Evolutionary conservation across 2,113 vertebrate genomes (phyloP).

Genomic region (Oceanodroma tethys): DNA sequence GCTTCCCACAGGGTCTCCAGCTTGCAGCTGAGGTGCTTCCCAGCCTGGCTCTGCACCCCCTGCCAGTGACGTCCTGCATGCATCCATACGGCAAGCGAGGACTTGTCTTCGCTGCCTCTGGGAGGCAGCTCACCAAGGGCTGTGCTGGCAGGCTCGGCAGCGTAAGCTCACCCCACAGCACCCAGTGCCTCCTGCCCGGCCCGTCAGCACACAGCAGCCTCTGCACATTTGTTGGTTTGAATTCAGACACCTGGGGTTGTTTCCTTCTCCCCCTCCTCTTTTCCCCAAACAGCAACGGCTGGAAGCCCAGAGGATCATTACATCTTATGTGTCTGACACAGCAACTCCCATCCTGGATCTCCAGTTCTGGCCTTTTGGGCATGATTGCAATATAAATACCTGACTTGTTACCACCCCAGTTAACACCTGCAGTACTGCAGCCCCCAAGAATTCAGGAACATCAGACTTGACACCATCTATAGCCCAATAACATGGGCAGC

Average conservation of each 20-base stretch:
- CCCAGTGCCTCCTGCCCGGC: not conserved
- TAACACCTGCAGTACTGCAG: not conserved
- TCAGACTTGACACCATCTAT: too few species aligned
- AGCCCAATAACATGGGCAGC: not conserved
- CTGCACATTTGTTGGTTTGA: not conserved
- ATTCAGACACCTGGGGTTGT: not conserved
- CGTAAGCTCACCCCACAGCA: not conserved
- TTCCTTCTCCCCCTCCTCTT: too few species aligned
- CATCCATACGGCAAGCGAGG: rapidly evolving
- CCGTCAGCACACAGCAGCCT: not conserved
- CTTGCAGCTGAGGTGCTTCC: not conserved
- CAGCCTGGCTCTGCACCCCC: not conserved
- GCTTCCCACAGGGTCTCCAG: not conserved
- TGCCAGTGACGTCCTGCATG: rapidly evolving
- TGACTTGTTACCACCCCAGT: not conserved
- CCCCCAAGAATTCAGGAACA: not conserved
- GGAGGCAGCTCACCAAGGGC: not conserved
- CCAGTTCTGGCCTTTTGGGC: not conserved
- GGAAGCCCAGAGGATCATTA: not conserved
- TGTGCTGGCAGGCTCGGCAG: rapidly evolving
- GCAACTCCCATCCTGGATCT: not conserved
- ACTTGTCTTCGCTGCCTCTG: rapidly evolving
- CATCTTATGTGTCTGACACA: not conserved
- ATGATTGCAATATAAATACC: not conserved
- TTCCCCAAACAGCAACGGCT: not conserved